These are phyloP conservation scores for Drosophila miranda DNA, from an alignment of 1,140 invertebrate species.

Conservation along the genomic window DNA sequence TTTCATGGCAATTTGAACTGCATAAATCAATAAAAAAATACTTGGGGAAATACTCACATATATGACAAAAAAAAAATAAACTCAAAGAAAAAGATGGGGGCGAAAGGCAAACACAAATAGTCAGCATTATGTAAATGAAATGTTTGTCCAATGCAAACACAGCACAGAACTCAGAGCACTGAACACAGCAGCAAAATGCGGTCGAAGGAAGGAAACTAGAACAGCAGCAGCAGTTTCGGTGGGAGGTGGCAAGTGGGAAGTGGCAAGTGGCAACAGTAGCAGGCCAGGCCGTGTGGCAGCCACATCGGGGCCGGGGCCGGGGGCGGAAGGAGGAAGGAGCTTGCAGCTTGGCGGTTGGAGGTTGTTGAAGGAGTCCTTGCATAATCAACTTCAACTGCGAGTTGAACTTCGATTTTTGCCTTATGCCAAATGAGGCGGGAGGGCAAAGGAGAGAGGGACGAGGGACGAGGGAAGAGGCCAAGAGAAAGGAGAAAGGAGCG, in stretches of 20 bases:
- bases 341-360: conserved; percentile 12
- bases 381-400: conserved; percentile 59
- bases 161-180: too few species aligned
- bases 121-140: conserved; percentile 77
- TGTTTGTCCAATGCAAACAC: conserved; percentile 69
- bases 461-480: not conserved
- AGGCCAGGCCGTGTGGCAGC: conserved; percentile 1
- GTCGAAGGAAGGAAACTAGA: conserved; percentile 44
- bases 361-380: conserved; percentile 43
- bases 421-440: conserved; percentile 41
- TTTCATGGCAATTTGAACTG: conserved; percentile 36
- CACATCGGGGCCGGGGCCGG: not conserved
- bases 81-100: conserved; percentile 6
- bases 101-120: conserved; percentile 62
- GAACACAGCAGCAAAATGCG: conserved; percentile 32
- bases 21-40: conserved; percentile 60
- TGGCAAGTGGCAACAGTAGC: not conserved
- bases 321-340: conserved; percentile 7
- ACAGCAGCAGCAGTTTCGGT: conserved; percentile 15
- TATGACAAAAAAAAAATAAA: conserved; percentile 41
- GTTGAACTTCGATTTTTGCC: conserved; percentile 56
- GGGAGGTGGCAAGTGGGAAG: not conserved
- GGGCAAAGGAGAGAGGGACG: conserved; percentile 16
- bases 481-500: not conserved
- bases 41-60: conserved; percentile 23